Conservation (phyloP, 2,797 vertebrate species). For the Cercopithecus petaurista region DNA sequence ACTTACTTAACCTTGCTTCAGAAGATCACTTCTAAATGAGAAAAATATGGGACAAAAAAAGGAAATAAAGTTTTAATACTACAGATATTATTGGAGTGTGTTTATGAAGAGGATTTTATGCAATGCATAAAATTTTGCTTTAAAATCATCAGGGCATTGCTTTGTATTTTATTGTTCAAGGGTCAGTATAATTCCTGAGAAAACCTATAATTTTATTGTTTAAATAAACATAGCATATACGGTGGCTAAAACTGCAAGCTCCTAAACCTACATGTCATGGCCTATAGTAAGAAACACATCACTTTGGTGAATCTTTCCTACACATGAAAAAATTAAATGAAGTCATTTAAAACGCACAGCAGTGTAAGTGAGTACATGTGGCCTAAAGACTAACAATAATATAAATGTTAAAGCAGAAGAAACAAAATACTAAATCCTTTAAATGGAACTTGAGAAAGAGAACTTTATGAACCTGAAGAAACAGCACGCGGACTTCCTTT, state of each 20-base stretch:
- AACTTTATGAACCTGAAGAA: neutral
- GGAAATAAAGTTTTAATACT: constrained; percentile 4
- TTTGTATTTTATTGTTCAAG: constrained; percentile 37
- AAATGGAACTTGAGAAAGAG: constrained; percentile 9
- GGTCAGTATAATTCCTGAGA: constrained; percentile 8
- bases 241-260: neutral
- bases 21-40: constrained; percentile 12
- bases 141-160: constrained; percentile 15
- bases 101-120: constrained; percentile 45
- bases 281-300: neutral
- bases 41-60: neutral
- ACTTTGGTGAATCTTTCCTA: constrained; percentile 26
- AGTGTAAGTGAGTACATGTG: neutral
- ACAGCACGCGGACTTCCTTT: neutral
- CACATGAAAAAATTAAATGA: constrained; percentile 28
- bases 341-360: constrained; percentile 29
- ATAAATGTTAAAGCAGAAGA: constrained; percentile 34
- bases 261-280: neutral
- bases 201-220: constrained; percentile 11
- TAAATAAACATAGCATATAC: neutral
- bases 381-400: neutral
- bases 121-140: constrained; percentile 22
- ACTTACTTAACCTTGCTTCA: neutral
- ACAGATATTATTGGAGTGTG: neutral
- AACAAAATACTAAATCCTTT: constrained; percentile 41